These are phyloP conservation scores for Drosophila truncata DNA, from an alignment of 1,140 invertebrate species.

Conservation along the genomic window DNA sequence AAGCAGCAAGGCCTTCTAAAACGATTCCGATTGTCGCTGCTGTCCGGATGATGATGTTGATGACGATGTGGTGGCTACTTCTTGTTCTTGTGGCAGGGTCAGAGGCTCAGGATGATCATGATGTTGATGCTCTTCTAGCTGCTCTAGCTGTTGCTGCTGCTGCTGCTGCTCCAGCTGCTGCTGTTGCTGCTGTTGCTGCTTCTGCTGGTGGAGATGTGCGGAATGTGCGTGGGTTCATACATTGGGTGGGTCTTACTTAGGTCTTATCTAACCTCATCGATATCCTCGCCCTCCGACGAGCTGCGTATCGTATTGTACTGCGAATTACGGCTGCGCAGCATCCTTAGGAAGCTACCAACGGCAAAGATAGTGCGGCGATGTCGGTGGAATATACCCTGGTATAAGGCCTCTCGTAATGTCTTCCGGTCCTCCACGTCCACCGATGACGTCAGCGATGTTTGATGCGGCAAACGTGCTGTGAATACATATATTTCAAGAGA, in stretches of 20 bases:
- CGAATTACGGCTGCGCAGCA: slow-evolving; percentile 92
- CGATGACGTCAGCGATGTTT: slow-evolving; percentile 84
- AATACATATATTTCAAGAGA: slow-evolving; percentile 19
- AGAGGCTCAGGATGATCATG: neutral
- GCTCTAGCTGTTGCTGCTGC: neutral
- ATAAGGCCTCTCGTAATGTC: slow-evolving; percentile 90
- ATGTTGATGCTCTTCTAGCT: neutral
- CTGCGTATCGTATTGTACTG: slow-evolving; percentile 91
- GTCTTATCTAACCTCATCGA: slow-evolving; percentile 85
- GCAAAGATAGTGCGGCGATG: slow-evolving; percentile 92
- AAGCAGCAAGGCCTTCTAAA: slow-evolving; percentile 26
- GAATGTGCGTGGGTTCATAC: slow-evolving; percentile 37
- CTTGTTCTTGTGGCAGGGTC: slow-evolving; percentile 16
- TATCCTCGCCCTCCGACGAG: slow-evolving; percentile 84
- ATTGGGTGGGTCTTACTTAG: slow-evolving; percentile 17
- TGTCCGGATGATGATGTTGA: slow-evolving; percentile 22
- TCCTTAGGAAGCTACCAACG: slow-evolving; percentile 91
- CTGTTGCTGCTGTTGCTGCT: slow-evolving; percentile 20
- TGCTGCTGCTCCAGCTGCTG: slow-evolving; percentile 2
- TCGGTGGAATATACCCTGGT: slow-evolving; percentile 92
- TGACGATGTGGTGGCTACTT: slow-evolving; percentile 30
- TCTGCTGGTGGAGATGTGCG: slow-evolving; percentile 37
- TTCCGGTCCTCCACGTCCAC: slow-evolving; percentile 85
- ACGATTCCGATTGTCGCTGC: slow-evolving; percentile 57
- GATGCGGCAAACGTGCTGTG: slow-evolving; percentile 81